phyloP scores from a whole-genome alignment of 2,113 vertebrate species.

The Brienomyrus brachyistius region DNA sequence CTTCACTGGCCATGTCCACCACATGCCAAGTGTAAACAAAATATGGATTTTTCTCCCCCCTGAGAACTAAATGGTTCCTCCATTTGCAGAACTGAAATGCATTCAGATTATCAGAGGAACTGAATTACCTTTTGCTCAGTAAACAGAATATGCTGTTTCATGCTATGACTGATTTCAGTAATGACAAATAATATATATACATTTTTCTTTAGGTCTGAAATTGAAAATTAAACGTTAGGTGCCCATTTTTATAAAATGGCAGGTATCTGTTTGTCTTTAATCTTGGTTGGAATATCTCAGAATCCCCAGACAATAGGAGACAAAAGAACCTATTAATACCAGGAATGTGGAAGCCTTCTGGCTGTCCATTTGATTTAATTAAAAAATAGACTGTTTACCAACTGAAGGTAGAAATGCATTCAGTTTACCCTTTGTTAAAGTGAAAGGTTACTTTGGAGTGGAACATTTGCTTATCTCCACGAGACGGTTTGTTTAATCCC shows the following conservation, averaged over 20 bases:
- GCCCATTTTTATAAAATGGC: not conserved
- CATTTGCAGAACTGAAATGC: not conserved
- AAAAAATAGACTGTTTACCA: slow-evolving; percentile 7
- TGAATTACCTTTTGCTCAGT: not conserved
- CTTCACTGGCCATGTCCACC: not conserved
- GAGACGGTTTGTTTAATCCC: slow-evolving; percentile 2
- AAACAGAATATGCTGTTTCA: not conserved
- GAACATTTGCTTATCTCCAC: slow-evolving; percentile 1
- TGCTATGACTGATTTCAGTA: not conserved
- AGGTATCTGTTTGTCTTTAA: slow-evolving; percentile 2
- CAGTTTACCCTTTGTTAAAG: not conserved
- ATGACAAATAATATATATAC: not conserved
- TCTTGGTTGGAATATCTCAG: not conserved
- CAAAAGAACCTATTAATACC: not conserved
- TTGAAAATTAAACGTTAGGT: not conserved
- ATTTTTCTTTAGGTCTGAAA: not conserved
- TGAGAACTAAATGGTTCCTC: not conserved
- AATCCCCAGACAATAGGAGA: not conserved
- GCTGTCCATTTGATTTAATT: slow-evolving; percentile 8
- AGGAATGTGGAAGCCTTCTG: not conserved
- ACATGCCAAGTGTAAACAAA: not conserved
- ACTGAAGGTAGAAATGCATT: slow-evolving; percentile 2
- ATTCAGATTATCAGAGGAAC: not conserved
- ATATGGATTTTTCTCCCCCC: not conserved
- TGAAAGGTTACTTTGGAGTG: not conserved